These are phyloP conservation scores for Bucco capensis DNA, from an alignment of 2,113 vertebrate genomes.

Conservation along the genomic window DNA sequence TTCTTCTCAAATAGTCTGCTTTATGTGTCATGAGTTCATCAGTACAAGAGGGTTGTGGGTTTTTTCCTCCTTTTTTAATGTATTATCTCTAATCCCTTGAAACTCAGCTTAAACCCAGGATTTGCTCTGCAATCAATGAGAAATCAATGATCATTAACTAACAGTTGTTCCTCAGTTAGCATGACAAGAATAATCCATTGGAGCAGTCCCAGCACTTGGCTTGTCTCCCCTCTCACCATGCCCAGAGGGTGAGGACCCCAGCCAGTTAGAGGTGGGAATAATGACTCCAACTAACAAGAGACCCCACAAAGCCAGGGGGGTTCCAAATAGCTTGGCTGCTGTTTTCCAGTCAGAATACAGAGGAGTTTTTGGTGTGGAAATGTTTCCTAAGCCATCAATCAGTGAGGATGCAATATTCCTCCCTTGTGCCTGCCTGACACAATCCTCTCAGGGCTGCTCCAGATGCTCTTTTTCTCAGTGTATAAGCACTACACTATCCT, in stretches of 20 bases:
- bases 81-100: background rate
- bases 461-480: background rate
- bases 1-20: background rate
- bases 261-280: background rate
- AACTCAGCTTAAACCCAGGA: background rate
- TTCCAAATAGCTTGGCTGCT: background rate
- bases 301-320: background rate
- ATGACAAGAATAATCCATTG: constrained; percentile 18
- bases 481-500: background rate
- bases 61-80: background rate
- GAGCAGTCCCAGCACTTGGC: background rate
- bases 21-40: background rate
- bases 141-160: constrained; percentile 12
- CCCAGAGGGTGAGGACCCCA: background rate
- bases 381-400: background rate
- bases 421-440: background rate
- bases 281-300: background rate
- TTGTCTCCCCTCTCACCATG: background rate
- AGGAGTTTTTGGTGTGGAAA: background rate
- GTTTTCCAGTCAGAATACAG: background rate
- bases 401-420: background rate
- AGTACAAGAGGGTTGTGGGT: background rate
- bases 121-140: constrained; percentile 20
- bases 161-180: constrained; percentile 6
- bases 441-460: constrained; percentile 18